Conservation (phyloP, 2,113 vertebrate species). For the Aldabrachelys gigantea region DNA sequence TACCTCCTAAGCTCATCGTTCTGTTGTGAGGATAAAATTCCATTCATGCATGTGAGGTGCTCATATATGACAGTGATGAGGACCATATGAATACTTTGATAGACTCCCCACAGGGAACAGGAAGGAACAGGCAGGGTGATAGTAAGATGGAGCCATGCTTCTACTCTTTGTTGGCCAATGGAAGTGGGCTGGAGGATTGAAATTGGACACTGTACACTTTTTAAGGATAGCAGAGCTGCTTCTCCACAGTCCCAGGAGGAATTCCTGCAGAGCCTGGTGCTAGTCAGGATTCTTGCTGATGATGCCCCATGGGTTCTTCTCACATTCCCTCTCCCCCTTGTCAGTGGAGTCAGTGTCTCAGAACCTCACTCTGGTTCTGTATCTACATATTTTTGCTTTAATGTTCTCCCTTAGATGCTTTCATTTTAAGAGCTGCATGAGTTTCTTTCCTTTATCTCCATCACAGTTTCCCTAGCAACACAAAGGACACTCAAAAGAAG, state of each 20-base stretch:
- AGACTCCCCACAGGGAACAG: background rate
- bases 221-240: background rate
- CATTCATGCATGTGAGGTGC: background rate
- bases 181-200: background rate
- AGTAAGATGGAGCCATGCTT: background rate
- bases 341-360: background rate
- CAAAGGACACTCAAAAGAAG: constrained; percentile 34
- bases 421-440: constrained; percentile 4
- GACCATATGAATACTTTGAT: background rate
- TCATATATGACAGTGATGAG: background rate
- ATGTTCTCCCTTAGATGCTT: background rate
- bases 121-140: background rate
- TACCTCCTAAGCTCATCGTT: background rate
- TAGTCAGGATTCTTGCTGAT: constrained; percentile 1
- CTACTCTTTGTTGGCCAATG: background rate
- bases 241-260: constrained; percentile 9
- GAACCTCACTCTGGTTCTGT: background rate
- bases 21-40: background rate
- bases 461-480: constrained; percentile 55
- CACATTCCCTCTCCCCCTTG: background rate
- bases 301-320: background rate
- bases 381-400: constrained; percentile 37
- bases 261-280: background rate
- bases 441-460: constrained; percentile 23
- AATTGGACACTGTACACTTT: background rate